Evolutionary conservation across 2,888 invertebrate species (phyloP), one percentile per base, ranked within the genome.

Genomic region (Drosophila setosimentum): DNA sequence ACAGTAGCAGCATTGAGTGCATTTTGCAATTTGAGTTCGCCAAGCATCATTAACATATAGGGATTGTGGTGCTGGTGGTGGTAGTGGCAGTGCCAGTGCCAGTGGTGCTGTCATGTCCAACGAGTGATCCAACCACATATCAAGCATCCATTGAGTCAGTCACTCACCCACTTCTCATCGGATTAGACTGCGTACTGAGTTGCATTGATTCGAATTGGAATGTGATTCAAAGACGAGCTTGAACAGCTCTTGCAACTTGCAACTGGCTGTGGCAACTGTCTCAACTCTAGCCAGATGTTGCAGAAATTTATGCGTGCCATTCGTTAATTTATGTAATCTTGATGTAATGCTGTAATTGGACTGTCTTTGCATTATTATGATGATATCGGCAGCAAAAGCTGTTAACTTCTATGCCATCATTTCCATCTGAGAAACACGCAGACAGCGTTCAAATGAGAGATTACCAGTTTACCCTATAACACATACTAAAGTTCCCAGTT

Each of bases 151-250:
- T 61, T 78, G 76, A 78, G 65, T 35, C 67, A 76, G 76, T 73
- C 79, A 68, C 58, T 83, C 82, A 84, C 89, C 86, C 87, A 86
- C 85, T 86, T 89, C 86, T 76, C 86, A 87, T 54, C 68, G 65
- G 69, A 63, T 76, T 66, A 55, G 64, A 65, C 65, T 76, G 83
- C 83, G 85, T 84, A 82, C 37, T 45, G 27, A 65, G 65, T 57
- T 54, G 79, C 74, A 82, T 83, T 85, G 88, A 84, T 88, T 86
- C 75, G 55, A 78, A 83, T 86, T 80, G 51, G 61, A 69, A 88
- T 80, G 77, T 74, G 82, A 62, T 32, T 50, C 27, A 27, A 49
- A 49, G 61, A 58, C 24, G 35, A 54, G 68, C 32, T 53, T 57
- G 13, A 30, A 59, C 55, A 51, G n/a, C 37, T 37, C 42, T 42